Evolutionary conservation across 2,888 invertebrate species (phyloP).

Genomic region (Diplazon laetatorius): DNA sequence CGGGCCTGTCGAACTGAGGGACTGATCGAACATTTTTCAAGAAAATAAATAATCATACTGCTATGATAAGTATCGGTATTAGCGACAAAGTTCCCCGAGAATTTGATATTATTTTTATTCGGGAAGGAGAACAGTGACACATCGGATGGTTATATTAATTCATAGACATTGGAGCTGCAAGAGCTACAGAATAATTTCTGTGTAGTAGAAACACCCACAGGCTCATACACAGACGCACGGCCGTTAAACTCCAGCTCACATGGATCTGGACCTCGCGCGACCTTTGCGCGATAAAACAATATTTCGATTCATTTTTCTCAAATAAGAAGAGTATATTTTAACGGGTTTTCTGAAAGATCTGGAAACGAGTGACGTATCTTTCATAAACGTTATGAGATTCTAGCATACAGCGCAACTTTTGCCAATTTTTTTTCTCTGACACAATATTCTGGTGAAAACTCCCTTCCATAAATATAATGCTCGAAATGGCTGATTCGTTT

Average conservation of each 20-base stretch:
- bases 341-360: background rate
- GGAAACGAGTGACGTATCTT: too few relatives aligned
- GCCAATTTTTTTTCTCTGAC: too few relatives aligned
- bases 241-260: too few relatives aligned
- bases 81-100: slow-evolving; percentile 5
- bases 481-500: too few relatives aligned
- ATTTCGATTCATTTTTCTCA: too few relatives aligned
- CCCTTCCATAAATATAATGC: too few relatives aligned
- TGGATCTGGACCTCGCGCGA: too few relatives aligned
- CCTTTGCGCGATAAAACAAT: too few relatives aligned
- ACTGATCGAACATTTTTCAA: background rate
- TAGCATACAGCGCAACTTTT: too few relatives aligned
- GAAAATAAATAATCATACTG: slow-evolving; percentile 17
- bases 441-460: too few relatives aligned
- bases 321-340: background rate
- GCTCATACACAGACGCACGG: background rate
- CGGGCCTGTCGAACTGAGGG: slow-evolving; percentile 19
- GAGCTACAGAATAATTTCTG: background rate
- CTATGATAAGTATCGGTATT: slow-evolving; percentile 26
- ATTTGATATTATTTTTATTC: slow-evolving; percentile 26
- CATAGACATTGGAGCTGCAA: background rate
- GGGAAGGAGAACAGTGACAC: slow-evolving; percentile 18
- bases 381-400: too few relatives aligned
- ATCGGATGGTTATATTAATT: slow-evolving; percentile 3
- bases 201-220: background rate